Percentiles rank a stretch among this genome's conserved stretches.
Conservation (phyloP, 1,140 invertebrate species). For the Dolichoris vasculosae region DNA sequence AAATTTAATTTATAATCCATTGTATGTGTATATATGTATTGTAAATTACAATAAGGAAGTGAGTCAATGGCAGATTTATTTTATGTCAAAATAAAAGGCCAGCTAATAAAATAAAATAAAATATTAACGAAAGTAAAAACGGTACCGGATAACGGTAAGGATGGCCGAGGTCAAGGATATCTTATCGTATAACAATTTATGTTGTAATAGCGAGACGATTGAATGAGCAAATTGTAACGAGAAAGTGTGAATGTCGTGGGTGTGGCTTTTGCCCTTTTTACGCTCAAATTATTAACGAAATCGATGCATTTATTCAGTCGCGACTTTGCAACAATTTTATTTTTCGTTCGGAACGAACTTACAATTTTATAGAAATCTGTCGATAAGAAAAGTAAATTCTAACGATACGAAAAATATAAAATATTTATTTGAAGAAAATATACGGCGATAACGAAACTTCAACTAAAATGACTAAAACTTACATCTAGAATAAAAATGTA, state of each 20-base stretch:
- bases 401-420: no score
- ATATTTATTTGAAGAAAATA: no score
- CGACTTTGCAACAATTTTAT: background rate
- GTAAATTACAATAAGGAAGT: no score
- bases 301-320: background rate
- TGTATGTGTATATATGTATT: no score
- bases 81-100: background rate
- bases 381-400: no score
- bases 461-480: no score
- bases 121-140: background rate
- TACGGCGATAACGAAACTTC: no score
- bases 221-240: conserved; percentile 50
- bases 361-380: no score
- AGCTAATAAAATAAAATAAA: background rate
- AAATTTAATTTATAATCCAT: no score
- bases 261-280: conserved; percentile 49
- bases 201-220: conserved; percentile 53
- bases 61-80: no score
- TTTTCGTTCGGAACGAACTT: background rate
- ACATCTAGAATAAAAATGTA: no score
- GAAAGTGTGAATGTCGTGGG: conserved; percentile 56
- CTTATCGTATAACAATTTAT: conserved; percentile 26
- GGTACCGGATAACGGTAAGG: background rate
- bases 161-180: conserved; percentile 43
- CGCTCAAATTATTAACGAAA: background rate